Conservation (phyloP, 1,140 invertebrate genomes). For the Megalonaias nervosa region DNA sequence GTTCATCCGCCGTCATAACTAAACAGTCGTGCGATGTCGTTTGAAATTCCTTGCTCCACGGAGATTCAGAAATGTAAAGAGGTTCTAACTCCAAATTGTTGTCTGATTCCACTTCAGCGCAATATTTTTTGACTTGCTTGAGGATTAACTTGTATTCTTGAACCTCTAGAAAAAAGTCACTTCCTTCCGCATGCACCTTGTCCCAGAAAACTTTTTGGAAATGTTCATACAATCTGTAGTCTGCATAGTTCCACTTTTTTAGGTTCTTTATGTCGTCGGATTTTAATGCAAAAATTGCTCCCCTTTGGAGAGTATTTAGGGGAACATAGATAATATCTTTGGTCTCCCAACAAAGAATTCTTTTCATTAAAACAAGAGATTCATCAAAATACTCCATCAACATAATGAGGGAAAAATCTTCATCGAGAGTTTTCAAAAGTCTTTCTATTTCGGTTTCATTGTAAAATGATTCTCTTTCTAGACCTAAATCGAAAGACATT, state of each 20-base stretch:
- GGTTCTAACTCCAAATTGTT: too few species aligned
- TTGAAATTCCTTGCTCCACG: conserved; percentile 45
- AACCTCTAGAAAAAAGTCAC: conserved; percentile 50
- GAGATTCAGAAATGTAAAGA: conserved; percentile 25
- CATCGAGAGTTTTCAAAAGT: conserved; percentile 48
- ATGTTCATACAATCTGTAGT: conserved; percentile 54
- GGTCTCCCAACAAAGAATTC: conserved; percentile 58
- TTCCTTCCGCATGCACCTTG: conserved; percentile 35
- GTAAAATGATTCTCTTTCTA: conserved; percentile 34
- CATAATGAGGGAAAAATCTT: conserved; percentile 57
- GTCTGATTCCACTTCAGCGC: conserved; percentile 1
- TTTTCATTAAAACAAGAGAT: conserved; percentile 57
- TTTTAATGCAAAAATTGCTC: conserved; percentile 39
- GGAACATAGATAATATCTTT: conserved; percentile 63
- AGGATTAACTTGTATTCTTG: conserved; percentile 44
- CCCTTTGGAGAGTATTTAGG: conserved; percentile 44
- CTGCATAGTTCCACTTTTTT: conserved; percentile 41
- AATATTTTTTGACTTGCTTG: conserved; percentile 38
- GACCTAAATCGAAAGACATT: conserved; percentile 58
- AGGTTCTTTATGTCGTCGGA: conserved; percentile 32
- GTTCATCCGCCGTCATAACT: conserved; percentile 46
- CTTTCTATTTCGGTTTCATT: conserved; percentile 31
- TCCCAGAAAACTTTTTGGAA: conserved; percentile 40
- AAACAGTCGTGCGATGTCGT: conserved; percentile 43
- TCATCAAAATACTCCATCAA: conserved; percentile 64